Evolutionary conservation across 2,113 vertebrate species (phyloP).

Genomic region (Sinocyclocheilus grahami): DNA sequence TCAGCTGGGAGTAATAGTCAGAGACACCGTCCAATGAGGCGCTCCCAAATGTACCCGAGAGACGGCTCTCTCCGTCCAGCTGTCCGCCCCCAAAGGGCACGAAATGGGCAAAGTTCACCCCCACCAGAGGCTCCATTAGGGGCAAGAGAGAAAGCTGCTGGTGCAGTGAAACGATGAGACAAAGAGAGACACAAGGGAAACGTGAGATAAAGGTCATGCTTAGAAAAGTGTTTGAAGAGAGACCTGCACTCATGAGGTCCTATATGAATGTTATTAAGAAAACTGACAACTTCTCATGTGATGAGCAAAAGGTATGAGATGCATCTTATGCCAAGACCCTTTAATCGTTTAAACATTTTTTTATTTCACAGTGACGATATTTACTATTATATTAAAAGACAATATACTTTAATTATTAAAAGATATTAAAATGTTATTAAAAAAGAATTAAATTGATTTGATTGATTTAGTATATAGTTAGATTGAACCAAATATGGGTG

Average conservation of each 20-base stretch:
- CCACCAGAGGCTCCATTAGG: slow-evolving; percentile 93
- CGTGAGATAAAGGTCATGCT: neutral
- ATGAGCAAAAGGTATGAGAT: neutral
- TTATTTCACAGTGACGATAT: neutral
- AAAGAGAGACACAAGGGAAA: neutral
- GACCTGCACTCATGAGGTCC: slow-evolving; percentile 17
- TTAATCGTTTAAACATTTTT: too few relatives aligned
- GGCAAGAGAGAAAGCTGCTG: slow-evolving; percentile 93
- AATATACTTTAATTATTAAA: neutral
- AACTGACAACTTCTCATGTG: neutral
- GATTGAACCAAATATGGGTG: neutral
- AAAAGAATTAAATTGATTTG: neutral
- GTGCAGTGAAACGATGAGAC: slow-evolving; percentile 15
- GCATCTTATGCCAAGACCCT: too few relatives aligned
- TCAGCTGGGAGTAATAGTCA: slow-evolving; percentile 96
- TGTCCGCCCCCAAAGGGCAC: slow-evolving; percentile 89
- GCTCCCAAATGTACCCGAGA: slow-evolving; percentile 91
- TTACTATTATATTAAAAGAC: neutral
- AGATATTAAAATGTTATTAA: neutral
- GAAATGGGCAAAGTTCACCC: slow-evolving; percentile 91
- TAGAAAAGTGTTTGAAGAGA: slow-evolving; percentile 20
- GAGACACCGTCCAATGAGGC: slow-evolving; percentile 89
- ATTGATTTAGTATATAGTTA: neutral
- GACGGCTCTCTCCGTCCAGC: slow-evolving; percentile 84
- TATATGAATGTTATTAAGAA: neutral